A percentile compares a stretch with the other conserved stretches of the same genome.
Conservation (phyloP, 2,888 invertebrate species). For the Aspidiotus destructor region DNA sequence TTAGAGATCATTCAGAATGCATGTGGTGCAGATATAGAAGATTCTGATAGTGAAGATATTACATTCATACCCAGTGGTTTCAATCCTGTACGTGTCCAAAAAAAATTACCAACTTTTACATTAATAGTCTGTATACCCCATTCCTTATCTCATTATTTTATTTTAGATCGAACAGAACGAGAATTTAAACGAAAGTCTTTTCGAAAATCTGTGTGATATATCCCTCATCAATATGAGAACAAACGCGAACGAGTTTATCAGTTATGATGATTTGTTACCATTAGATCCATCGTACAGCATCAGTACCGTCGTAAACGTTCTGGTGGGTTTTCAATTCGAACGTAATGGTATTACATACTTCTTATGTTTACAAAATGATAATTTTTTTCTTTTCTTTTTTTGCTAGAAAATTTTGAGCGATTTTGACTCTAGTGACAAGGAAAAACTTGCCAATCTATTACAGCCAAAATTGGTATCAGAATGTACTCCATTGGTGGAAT, state of each 20-base stretch:
- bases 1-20: no score
- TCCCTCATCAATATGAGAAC: constrained; percentile 4
- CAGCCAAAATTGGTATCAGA: background rate
- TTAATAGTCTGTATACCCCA: background rate
- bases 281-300: constrained; percentile 23
- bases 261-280: constrained; percentile 21
- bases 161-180: background rate
- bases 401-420: background rate
- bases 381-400: background rate
- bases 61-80: constrained; percentile 18
- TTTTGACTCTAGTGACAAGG: background rate
- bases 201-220: constrained; percentile 1
- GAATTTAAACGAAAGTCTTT: background rate
- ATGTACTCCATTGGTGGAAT: constrained; percentile 15
- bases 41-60: constrained; percentile 11
- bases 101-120: no score
- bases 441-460: constrained; percentile 1
- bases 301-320: constrained; percentile 20
- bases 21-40: background rate
- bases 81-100: background rate
- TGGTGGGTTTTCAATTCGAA: constrained; percentile 7
- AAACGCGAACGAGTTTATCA: background rate
- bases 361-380: background rate
- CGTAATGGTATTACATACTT: background rate
- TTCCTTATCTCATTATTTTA: background rate